Evolutionary conservation across 2,113 vertebrate species (phyloP).

Genomic region (Myotis brandtii): DNA sequence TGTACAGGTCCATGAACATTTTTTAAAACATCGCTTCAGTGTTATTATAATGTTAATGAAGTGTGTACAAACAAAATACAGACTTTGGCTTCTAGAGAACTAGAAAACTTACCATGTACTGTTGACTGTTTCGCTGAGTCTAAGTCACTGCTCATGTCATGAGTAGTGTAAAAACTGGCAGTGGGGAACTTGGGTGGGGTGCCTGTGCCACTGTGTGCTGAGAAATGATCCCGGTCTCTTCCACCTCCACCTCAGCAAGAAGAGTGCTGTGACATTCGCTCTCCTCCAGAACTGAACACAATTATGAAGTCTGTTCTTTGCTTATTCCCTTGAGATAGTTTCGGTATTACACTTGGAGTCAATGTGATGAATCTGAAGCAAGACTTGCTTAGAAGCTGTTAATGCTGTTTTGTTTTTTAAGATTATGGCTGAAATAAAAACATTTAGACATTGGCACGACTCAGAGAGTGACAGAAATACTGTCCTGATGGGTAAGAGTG

Average conservation of each 20-base stretch:
- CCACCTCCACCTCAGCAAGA: neutral
- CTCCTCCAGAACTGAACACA: neutral
- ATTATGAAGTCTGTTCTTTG: neutral
- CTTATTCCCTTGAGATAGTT: neutral
- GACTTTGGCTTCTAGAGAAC: neutral
- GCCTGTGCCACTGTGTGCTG: neutral
- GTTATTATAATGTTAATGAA: neutral
- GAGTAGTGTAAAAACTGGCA: neutral
- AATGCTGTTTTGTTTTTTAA: conserved; percentile 8
- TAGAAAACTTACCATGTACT: neutral
- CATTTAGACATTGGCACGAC: neutral
- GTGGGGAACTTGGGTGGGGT: neutral
- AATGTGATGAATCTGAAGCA: neutral
- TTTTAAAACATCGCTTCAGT: neutral
- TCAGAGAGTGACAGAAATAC: neutral
- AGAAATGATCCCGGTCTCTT: neutral
- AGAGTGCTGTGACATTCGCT: neutral
- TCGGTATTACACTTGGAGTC: neutral
- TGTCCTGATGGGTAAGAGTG: neutral
- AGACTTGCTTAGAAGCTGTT: neutral
- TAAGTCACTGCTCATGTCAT: neutral
- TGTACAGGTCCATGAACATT: neutral
- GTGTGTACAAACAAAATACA: neutral
- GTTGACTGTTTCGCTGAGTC: neutral
- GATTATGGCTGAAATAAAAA: conserved; percentile 36